Conservation (phyloP, 2,797 vertebrate species). For the Thripadectes ignobilis region DNA sequence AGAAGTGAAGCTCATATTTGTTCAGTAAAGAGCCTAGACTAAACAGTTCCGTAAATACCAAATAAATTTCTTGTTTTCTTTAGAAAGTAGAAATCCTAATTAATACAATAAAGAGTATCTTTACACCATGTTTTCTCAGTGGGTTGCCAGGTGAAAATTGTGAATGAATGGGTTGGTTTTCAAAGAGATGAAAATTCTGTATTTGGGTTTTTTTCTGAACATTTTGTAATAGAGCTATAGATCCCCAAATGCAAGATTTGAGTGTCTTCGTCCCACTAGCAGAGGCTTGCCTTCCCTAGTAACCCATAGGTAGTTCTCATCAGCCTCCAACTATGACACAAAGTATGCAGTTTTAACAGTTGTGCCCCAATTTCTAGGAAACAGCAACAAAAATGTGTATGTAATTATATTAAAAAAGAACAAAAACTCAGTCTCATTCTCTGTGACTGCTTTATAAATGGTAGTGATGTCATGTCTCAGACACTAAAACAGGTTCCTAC, state of each 20-base stretch:
- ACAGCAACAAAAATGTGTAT: background rate
- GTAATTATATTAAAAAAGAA: slow-evolving; percentile 32
- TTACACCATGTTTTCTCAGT: background rate
- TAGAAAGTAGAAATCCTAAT: background rate
- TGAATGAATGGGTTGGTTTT: background rate
- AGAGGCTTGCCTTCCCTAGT: background rate
- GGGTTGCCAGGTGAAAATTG: background rate
- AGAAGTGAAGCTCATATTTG: background rate
- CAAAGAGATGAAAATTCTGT: background rate
- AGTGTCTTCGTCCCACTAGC: background rate
- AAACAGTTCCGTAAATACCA: background rate
- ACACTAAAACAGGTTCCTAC: background rate
- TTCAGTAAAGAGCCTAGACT: background rate
- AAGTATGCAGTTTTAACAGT: background rate
- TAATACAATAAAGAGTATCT: background rate
- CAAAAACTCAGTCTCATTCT: slow-evolving; percentile 4
- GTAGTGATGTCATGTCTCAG: background rate
- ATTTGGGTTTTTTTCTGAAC: background rate
- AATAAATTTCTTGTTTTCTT: background rate
- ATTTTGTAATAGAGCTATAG: background rate
- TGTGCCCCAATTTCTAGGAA: slow-evolving; percentile 29
- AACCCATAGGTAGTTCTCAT: background rate
- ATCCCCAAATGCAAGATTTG: background rate
- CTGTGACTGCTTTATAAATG: background rate
- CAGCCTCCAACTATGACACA: background rate